A percentile compares a stretch with the other conserved stretches of the same genome.
Evolutionary conservation across 2,797 vertebrate genomes (phyloP).

Genomic region (Artibeus jamaicensis): DNA sequence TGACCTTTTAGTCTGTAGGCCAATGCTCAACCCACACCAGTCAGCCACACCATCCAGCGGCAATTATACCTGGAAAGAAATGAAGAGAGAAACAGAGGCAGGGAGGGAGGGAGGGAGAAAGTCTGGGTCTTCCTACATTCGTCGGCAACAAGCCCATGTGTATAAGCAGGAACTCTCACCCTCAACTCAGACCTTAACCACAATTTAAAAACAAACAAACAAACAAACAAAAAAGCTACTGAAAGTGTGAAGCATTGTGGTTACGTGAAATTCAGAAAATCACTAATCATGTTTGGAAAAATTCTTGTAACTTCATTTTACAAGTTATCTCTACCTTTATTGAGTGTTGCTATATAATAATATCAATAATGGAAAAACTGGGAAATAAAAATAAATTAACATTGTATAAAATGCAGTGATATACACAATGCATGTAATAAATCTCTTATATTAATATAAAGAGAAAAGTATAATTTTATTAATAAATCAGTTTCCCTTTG

Average conservation of each 20-base stretch:
- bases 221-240: not conserved
- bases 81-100: not conserved
- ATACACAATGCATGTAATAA: not conserved
- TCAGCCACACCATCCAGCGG: not conserved
- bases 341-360: not conserved
- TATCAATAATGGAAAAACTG: not conserved
- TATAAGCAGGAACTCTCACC: not conserved
- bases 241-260: not conserved
- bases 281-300: slow-evolving; percentile 14
- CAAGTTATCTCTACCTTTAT: not conserved
- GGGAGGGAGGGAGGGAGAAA: not conserved
- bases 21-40: not conserved
- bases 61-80: not conserved
- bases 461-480: not conserved
- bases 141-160: not conserved
- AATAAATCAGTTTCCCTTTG: not conserved
- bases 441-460: not conserved
- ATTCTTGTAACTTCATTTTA: not conserved
- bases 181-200: not conserved
- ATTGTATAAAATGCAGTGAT: not conserved
- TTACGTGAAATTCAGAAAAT: not conserved
- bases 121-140: not conserved
- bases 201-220: not conserved
- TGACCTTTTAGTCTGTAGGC: not conserved
- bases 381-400: not conserved